Conservation (phyloP, 23 tunicate species). For the Botrylloides violaceus region DNA sequence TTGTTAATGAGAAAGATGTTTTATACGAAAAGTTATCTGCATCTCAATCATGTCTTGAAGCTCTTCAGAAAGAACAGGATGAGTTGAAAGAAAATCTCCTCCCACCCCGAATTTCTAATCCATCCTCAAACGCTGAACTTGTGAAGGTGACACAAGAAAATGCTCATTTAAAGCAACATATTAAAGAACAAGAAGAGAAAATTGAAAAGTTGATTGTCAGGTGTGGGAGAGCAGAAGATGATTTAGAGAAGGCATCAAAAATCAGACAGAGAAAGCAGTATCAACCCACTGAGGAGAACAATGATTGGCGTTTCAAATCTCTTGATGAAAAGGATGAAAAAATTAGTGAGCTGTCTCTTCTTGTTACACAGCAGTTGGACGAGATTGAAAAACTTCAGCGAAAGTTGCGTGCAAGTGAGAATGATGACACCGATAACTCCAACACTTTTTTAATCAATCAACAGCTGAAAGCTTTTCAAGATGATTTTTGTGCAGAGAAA, state of each 20-base stretch:
- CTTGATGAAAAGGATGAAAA: too few species aligned
- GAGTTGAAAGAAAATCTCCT: neutral
- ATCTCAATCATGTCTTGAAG: neutral
- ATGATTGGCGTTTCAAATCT: too few species aligned
- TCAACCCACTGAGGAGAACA: too few species aligned
- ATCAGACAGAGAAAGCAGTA: too few species aligned
- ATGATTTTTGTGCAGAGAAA: constrained; percentile 10
- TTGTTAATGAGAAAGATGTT: neutral
- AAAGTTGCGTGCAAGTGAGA: too few species aligned
- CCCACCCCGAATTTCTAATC: neutral
- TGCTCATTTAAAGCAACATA: neutral
- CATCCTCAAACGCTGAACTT: neutral
- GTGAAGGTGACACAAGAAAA: neutral
- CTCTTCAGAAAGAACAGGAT: neutral
- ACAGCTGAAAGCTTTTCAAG: constrained; percentile 26
- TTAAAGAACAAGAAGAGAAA: neutral
- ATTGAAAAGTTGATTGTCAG: neutral
- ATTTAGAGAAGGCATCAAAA: neutral
- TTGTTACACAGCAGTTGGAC: too few species aligned
- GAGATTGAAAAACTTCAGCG: too few species aligned
- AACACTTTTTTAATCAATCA: neutral
- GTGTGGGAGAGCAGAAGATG: neutral
- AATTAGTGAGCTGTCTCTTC: too few species aligned
- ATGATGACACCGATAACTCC: too few species aligned
- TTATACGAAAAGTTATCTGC: neutral